Evolutionary conservation across 53 echinoderm and acorn worm species (phyloP).

Genomic region (Stichopus horrens): DNA sequence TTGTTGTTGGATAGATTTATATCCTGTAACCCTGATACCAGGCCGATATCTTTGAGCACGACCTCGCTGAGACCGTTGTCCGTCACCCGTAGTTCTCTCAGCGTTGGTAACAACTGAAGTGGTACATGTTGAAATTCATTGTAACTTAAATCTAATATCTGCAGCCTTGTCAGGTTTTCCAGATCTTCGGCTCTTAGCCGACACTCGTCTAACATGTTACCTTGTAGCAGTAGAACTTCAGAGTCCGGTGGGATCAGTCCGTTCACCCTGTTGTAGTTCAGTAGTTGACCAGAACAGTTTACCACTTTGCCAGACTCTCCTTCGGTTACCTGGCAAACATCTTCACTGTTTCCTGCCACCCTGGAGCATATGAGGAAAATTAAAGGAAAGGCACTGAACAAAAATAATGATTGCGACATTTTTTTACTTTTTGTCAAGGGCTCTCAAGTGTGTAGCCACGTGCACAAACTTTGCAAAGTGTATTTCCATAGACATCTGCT

Average conservation of each 20-base stretch:
- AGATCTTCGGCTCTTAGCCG: background rate
- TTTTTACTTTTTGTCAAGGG: too few species aligned
- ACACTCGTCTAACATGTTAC: background rate
- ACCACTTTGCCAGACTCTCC: background rate
- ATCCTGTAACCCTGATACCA: background rate
- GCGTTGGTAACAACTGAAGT: background rate
- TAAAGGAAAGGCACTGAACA: too few species aligned
- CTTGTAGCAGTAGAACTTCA: background rate
- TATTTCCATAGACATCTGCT: too few species aligned
- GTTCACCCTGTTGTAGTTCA: background rate
- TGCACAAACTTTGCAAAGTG: too few species aligned
- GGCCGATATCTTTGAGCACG: background rate
- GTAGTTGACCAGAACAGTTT: background rate
- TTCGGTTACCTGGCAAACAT: background rate
- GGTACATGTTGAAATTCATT: background rate
- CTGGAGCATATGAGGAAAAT: background rate
- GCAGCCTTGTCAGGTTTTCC: background rate
- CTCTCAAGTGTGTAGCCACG: too few species aligned
- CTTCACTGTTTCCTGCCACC: background rate
- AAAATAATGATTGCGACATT: too few species aligned
- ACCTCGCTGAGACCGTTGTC: background rate
- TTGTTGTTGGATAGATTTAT: conserved; percentile 7
- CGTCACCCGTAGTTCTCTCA: background rate
- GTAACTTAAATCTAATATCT: conserved; percentile 2
- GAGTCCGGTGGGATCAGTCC: background rate